These are phyloP conservation scores for Hoplodrina ambigua DNA, from an alignment of 2,888 invertebrate species.

Conservation along the genomic window DNA sequence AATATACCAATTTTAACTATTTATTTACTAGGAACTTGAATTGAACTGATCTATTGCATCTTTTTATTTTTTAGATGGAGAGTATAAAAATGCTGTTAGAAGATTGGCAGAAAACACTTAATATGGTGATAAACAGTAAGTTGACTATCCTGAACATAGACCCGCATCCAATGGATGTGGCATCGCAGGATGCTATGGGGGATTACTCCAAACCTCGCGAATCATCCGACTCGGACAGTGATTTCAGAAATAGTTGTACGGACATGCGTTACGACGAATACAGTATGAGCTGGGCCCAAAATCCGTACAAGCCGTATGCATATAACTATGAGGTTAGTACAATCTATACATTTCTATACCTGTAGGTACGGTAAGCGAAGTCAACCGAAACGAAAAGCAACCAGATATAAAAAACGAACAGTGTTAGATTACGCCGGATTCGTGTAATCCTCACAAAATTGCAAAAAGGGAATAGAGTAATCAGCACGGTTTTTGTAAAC, in stretches of 20 bases:
- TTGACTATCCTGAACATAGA: constrained; percentile 75
- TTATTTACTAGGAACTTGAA: not conserved
- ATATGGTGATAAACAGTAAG: constrained; percentile 80
- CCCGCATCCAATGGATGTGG: constrained; percentile 73
- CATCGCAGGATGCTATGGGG: constrained; percentile 83
- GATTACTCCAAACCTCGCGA: constrained; percentile 80
- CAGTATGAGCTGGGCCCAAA: constrained; percentile 74
- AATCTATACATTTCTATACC: not conserved
- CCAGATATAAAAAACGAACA: constrained; percentile 16
- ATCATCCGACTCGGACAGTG: constrained; percentile 77
- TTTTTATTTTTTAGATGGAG: constrained; percentile 77
- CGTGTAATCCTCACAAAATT: constrained; percentile 39
- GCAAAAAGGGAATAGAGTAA: constrained; percentile 24
- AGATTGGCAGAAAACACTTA: constrained; percentile 84
- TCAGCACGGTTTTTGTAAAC: constrained; percentile 15
- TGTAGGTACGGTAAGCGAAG: not conserved
- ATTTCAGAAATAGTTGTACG: constrained; percentile 69
- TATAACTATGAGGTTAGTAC: constrained; percentile 73
- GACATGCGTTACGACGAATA: constrained; percentile 77
- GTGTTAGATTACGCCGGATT: constrained; percentile 14
- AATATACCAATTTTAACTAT: not conserved
- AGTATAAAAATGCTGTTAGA: constrained; percentile 80
- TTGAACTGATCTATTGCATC: not conserved
- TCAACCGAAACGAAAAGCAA: not conserved
- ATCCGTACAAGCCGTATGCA: constrained; percentile 69